Base-by-base conservation (phyloP, 2,113 vertebrate genomes). In the Nyctibius bracteatus region DNA sequence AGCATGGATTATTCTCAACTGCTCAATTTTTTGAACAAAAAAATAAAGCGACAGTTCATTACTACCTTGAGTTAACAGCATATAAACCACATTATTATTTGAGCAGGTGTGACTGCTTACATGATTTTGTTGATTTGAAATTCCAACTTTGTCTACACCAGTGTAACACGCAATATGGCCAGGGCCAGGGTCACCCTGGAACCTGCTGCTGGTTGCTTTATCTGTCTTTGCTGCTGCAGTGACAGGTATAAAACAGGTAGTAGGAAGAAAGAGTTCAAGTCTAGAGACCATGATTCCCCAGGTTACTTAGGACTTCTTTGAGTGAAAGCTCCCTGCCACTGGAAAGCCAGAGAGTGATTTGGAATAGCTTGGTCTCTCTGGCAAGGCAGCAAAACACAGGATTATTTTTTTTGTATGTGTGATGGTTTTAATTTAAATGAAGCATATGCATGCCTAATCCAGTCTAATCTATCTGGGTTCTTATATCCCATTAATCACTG, bases 401-500 rank as follows among this genome's bases (percentile, higher is more conserved):
- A 80, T 12, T 25, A 8, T 24, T n/a, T 43, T 49, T 57, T 79
- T 20, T 31, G 30, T 24, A 24, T 27, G 14, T 13, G 30, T 87
- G 61, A 33, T 74, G 62, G 66, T 84, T 96, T 93, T 94, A 54
- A 87, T 85, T 94, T 91, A 91, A 93, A 87, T 61, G 44, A 86
- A 91, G 16, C 16, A 17, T 91, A 75, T 63, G 57, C 73, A 89
- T 91, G 84, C 46, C 70, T 94, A 95, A 95, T 88, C 91, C 94
- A 82, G 24, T 65, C 66, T 96, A 95, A 94, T 94, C 91, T 94
- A n/a, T 79, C 70, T 67, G 62, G 62, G 61, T 94, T 96, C 94
- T 94, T 91, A 46, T 77, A 87, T 74, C 88, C 25, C 92, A 94
- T 97, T 96, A 95, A 96, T 97, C 91, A 96, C 62, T 4, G 66